phyloP scores from a whole-genome alignment of 2,888 invertebrate genomes.

The Heliconius ismenius region DNA sequence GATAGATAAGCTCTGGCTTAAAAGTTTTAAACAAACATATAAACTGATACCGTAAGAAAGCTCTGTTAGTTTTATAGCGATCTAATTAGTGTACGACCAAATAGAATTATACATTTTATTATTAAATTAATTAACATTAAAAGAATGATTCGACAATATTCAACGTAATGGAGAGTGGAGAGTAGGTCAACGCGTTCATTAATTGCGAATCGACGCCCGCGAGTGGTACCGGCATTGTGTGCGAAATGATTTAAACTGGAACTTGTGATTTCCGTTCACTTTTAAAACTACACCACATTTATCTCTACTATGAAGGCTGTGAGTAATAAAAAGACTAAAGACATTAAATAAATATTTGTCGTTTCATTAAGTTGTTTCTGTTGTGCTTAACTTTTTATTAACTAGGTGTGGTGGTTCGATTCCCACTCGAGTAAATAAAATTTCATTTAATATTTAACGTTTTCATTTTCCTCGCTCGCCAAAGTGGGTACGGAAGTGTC shows the following conservation, averaged over 20 bases:
- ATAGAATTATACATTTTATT: constrained; percentile 48
- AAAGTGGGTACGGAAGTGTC: too few relatives aligned
- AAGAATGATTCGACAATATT: constrained; percentile 69
- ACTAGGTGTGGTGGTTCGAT: too few relatives aligned
- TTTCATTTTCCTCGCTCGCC: too few relatives aligned
- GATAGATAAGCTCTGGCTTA: not conserved
- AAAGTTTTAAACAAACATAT: not conserved
- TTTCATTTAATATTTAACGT: not conserved
- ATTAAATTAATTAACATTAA: constrained; percentile 66
- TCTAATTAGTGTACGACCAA: constrained; percentile 10
- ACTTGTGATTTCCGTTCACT: constrained; percentile 75
- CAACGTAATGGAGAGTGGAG: constrained; percentile 61
- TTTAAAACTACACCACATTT: constrained; percentile 61
- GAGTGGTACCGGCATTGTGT: constrained; percentile 73
- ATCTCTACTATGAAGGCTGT: constrained; percentile 42
- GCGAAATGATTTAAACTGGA: constrained; percentile 62
- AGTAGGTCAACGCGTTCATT: constrained; percentile 75
- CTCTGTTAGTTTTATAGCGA: not conserved
- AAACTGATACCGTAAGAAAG: constrained; percentile 23
- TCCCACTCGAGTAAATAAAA: too few relatives aligned
- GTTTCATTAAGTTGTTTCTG: not conserved
- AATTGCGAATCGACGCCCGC: constrained; percentile 75
- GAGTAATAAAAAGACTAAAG: constrained; percentile 15
- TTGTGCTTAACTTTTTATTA: not conserved
- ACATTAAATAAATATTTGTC: constrained; percentile 19